These are phyloP conservation scores for Parauchenoglanis ngamensis DNA, from an alignment of 2,797 vertebrate genomes.

Conservation along the genomic window DNA sequence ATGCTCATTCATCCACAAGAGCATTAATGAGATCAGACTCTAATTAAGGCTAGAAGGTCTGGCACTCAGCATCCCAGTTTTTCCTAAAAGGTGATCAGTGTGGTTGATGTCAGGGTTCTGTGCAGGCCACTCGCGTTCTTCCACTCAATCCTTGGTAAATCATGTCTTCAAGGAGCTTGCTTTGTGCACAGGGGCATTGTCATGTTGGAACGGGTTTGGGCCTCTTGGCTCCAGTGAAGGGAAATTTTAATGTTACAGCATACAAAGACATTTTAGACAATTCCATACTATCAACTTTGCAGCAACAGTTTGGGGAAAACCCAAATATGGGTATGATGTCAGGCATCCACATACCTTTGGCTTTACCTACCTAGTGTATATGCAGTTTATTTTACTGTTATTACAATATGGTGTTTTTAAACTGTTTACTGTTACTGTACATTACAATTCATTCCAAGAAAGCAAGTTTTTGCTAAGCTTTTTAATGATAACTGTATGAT, in stretches of 20 bases:
- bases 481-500: constrained; percentile 4
- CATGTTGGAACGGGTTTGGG: not conserved
- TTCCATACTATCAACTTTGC: not conserved
- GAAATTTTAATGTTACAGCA: not conserved
- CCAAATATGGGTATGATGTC: not conserved
- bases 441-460: not conserved
- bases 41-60: not conserved
- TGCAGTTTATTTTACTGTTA: not conserved
- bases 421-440: not conserved
- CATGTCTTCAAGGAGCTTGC: not conserved
- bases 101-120: not conserved
- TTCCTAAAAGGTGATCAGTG: not conserved
- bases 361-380: not conserved
- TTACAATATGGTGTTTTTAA: not conserved
- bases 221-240: not conserved
- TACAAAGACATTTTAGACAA: not conserved
- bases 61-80: not conserved
- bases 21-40: not conserved
- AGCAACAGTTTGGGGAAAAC: not conserved
- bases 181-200: not conserved
- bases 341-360: not conserved
- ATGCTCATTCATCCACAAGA: not conserved
- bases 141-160: not conserved
- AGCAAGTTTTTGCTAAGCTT: not conserved
- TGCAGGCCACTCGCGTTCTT: not conserved